Conservation (phyloP, 2,113 vertebrate genomes). For the Urocynchramus pylzowi region DNA sequence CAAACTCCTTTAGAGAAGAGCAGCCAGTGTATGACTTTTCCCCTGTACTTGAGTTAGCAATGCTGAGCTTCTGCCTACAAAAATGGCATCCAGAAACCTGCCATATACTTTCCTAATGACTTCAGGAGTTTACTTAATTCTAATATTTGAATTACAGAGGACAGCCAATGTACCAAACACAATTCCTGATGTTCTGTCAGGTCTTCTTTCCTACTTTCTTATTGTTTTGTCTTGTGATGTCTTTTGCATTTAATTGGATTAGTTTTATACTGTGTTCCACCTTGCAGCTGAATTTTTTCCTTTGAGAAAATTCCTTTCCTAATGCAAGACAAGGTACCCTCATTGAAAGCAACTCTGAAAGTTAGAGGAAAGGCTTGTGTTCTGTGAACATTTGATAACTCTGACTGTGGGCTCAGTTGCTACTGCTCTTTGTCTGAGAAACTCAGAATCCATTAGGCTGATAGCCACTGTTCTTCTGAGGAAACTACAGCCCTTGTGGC, state of each 20-base stretch:
- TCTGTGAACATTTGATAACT: slow-evolving; percentile 48
- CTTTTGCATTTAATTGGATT: neutral
- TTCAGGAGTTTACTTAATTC: neutral
- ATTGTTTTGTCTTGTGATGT: neutral
- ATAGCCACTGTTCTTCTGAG: slow-evolving; percentile 57
- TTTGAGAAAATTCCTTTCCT: neutral
- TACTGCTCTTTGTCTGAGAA: slow-evolving; percentile 64
- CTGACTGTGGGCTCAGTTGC: neutral
- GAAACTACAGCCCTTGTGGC: slow-evolving; percentile 59
- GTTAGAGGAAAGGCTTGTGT: slow-evolving; percentile 32
- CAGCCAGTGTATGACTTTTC: neutral
- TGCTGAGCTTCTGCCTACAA: neutral
- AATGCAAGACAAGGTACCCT: neutral
- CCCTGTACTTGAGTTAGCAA: neutral
- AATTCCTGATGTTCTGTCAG: neutral
- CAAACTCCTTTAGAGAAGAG: neutral
- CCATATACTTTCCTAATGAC: neutral
- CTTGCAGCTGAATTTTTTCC: neutral
- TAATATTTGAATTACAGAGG: neutral
- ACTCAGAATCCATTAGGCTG: slow-evolving; percentile 51
- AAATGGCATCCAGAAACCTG: slow-evolving; percentile 22
- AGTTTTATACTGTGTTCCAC: neutral
- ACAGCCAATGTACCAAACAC: neutral
- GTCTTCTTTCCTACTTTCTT: slow-evolving; percentile 7
- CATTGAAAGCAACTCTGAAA: slow-evolving; percentile 9